Conservation (phyloP, 92 coral and sea anemone species). For the Blastomussa wellsi region DNA sequence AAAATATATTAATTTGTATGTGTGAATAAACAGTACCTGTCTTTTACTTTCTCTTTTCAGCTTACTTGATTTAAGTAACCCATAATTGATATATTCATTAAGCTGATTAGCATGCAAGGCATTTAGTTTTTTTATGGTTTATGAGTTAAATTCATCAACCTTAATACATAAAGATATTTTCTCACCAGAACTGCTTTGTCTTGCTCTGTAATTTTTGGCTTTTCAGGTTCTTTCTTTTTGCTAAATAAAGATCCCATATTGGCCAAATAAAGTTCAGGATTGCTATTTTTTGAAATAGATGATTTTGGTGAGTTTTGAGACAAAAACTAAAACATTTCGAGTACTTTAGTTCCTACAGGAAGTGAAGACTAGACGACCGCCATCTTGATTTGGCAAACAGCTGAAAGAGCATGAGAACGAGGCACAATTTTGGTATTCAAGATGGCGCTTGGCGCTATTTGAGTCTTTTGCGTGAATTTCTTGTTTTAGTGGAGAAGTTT, state of each 20-base stretch:
- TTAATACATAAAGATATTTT: not conserved
- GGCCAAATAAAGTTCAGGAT: not conserved
- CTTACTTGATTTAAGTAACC: not conserved
- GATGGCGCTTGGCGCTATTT: slow-evolving; percentile 91
- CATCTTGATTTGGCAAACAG: slow-evolving; percentile 40
- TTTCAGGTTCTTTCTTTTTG: slow-evolving; percentile 82
- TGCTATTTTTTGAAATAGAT: not conserved
- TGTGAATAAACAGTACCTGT: too few relatives aligned
- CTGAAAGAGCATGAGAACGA: slow-evolving; percentile 40
- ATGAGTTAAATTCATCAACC: not conserved
- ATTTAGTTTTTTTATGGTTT: not conserved
- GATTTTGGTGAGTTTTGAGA: not conserved
- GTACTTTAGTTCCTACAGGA: slow-evolving; percentile 7
- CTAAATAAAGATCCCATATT: slow-evolving; percentile 89
- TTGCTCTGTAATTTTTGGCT: slow-evolving; percentile 93
- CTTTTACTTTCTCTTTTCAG: not conserved
- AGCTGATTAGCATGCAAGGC: not conserved
- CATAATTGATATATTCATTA: not conserved
- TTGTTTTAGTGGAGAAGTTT: slow-evolving; percentile 68
- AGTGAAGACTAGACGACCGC: slow-evolving; percentile 17
- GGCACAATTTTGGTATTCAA: slow-evolving; percentile 66
- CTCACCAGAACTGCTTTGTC: slow-evolving; percentile 95
- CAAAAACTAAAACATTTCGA: slow-evolving; percentile 4
- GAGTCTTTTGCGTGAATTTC: slow-evolving; percentile 63
- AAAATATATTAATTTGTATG: too few relatives aligned